Conservation (phyloP, 2,797 vertebrate genomes). For the Liparis tanakae region DNA sequence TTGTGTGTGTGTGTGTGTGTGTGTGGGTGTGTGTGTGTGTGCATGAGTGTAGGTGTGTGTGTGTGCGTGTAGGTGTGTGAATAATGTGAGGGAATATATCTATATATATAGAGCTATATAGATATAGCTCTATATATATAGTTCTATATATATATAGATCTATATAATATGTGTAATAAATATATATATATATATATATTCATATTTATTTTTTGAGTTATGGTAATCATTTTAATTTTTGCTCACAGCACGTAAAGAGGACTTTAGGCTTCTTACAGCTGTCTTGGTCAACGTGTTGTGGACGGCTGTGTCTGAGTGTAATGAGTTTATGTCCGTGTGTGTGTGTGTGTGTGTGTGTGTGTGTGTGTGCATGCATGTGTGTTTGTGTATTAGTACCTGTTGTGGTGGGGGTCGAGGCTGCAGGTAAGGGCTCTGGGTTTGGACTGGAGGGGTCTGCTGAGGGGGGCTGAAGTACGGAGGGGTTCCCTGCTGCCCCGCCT, state of each 20-base stretch:
- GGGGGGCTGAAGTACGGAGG: conserved; percentile 94
- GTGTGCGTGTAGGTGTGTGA: conserved; percentile 10
- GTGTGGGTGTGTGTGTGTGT: too few species aligned
- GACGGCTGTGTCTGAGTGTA: neutral
- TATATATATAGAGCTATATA: too few species aligned
- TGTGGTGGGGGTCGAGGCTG: conserved; percentile 87
- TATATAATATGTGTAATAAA: too few species aligned
- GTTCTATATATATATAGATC: too few species aligned
- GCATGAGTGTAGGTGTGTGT: neutral
- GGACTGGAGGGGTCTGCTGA: conserved; percentile 88
- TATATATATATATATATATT: conserved; percentile 31
- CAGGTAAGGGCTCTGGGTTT: conserved; percentile 88
- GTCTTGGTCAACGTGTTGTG: conserved; percentile 7
- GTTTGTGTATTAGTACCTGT: conserved; percentile 82
- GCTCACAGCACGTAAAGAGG: neutral
- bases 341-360: conserved; percentile 5
- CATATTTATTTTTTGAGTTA: conserved; percentile 27
- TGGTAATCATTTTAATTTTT: conserved; percentile 21
- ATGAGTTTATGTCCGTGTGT: neutral
- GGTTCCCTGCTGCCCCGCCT: conserved; percentile 84
- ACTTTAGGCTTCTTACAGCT: conserved; percentile 1
- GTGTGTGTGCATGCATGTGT: too few species aligned
- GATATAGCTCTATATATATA: too few species aligned
- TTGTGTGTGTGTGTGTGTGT: too few species aligned
- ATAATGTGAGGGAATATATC: conserved; percentile 49